Percentiles rank a stretch among this genome's conserved stretches.
Conservation (phyloP, 2,888 invertebrate species). For the Chesias legatella region DNA sequence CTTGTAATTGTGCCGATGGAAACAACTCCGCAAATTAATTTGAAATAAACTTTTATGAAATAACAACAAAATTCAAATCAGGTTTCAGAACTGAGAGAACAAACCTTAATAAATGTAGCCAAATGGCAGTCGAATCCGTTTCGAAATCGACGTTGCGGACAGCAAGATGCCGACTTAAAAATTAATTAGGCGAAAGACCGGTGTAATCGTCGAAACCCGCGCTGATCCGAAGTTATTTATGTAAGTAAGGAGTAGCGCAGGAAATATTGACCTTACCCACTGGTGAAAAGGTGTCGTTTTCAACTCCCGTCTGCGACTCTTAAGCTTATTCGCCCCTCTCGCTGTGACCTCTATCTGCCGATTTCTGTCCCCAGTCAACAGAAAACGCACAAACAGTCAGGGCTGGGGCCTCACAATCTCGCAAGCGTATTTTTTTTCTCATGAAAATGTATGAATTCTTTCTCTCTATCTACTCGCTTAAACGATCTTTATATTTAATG, state of each 20-base stretch:
- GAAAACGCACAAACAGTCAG: constrained; percentile 44
- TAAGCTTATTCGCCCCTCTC: constrained; percentile 39
- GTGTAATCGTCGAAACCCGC: constrained; percentile 71
- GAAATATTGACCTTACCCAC: constrained; percentile 50
- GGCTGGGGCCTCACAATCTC: constrained; percentile 53
- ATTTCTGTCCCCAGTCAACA: constrained; percentile 53
- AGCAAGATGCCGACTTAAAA: constrained; percentile 74
- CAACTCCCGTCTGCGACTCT: constrained; percentile 36
- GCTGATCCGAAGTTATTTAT: constrained; percentile 62
- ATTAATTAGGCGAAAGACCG: constrained; percentile 80
- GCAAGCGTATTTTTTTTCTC: constrained; percentile 59
- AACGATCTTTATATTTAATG: constrained; percentile 69
- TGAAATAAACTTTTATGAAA: constrained; percentile 39
- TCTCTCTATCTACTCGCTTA: constrained; percentile 65
- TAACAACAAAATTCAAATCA: constrained; percentile 46
- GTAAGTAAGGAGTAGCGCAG: constrained; percentile 42
- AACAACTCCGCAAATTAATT: constrained; percentile 39
- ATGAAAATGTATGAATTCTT: constrained; percentile 68
- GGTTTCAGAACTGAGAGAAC: constrained; percentile 46
- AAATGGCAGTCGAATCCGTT: constrained; percentile 67
- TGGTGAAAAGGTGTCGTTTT: constrained; percentile 50
- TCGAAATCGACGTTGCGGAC: constrained; percentile 57
- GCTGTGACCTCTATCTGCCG: constrained; percentile 43
- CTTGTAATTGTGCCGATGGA: constrained; percentile 10
- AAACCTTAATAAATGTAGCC: constrained; percentile 52